Conservation (phyloP, 1,140 invertebrate genomes). For the Colletes gigas region DNA sequence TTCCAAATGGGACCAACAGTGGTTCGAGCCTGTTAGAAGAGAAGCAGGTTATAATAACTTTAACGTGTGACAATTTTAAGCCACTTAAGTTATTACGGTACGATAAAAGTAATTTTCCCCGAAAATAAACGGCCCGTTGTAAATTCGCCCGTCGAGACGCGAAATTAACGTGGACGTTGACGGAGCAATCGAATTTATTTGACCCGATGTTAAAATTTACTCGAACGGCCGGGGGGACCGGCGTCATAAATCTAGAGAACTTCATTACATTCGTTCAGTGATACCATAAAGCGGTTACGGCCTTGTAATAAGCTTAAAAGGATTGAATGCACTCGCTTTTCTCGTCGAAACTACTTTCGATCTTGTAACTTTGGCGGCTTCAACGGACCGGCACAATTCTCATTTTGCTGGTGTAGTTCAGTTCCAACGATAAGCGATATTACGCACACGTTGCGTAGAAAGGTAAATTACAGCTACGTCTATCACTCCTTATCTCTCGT, state of each 20-base stretch:
- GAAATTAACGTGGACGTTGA: not conserved
- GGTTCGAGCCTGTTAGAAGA: too few relatives aligned
- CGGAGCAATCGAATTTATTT: conserved; percentile 36
- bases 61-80: too few relatives aligned
- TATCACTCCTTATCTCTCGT: not conserved
- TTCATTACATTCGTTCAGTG: conserved; percentile 45
- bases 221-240: conserved; percentile 5
- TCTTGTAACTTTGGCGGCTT: conserved; percentile 27
- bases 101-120: too few relatives aligned
- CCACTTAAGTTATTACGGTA: too few relatives aligned
- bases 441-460: not conserved
- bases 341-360: conserved; percentile 16
- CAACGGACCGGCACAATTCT: conserved; percentile 7
- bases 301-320: conserved; percentile 60
- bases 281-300: conserved; percentile 56
- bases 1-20: too few relatives aligned
- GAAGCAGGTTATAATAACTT: too few relatives aligned
- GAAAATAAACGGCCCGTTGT: too few relatives aligned
- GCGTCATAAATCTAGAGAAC: conserved; percentile 40
- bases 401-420: conserved; percentile 1
- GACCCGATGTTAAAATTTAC: conserved; percentile 34
- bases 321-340: conserved; percentile 44
- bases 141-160: not conserved
- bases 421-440: not conserved
- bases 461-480: not conserved